These are phyloP conservation scores for Sebastes steindachneri DNA, from an alignment of 2,797 vertebrate genomes.

Conservation along the genomic window DNA sequence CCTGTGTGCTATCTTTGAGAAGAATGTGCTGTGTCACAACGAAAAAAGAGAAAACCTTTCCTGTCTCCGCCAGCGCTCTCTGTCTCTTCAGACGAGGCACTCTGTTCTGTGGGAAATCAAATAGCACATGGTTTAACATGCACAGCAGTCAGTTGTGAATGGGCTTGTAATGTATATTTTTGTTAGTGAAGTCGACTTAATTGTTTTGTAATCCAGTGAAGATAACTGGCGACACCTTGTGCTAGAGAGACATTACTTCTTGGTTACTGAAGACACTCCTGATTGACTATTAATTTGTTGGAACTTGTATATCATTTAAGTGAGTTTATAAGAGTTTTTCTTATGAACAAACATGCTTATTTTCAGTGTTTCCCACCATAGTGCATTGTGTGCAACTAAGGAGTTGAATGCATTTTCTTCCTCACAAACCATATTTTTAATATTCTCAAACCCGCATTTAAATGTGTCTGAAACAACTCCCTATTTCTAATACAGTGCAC, in stretches of 20 bases:
- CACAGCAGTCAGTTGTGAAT: background rate
- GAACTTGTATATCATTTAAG: background rate
- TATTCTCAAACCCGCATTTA: background rate
- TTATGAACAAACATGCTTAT: background rate
- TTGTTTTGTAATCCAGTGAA: background rate
- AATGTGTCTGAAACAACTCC: background rate
- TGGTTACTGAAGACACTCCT: background rate
- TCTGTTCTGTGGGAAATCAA: background rate
- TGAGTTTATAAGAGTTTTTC: background rate
- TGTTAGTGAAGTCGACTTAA: background rate
- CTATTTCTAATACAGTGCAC: background rate
- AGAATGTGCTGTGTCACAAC: constrained; percentile 59
- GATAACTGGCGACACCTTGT: constrained; percentile 8
- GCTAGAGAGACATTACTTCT: background rate
- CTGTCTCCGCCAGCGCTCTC: background rate
- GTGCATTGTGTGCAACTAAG: background rate
- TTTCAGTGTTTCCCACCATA: background rate
- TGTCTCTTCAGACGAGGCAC: background rate
- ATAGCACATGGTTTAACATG: background rate
- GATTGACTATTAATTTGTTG: background rate
- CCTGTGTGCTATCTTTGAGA: constrained; percentile 32
- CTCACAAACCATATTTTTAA: background rate
- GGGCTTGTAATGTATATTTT: background rate
- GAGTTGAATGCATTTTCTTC: background rate
- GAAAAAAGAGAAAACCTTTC: background rate